Evolutionary conservation across 2,888 invertebrate genomes (phyloP), one percentile per base, ranked within the genome.

Genomic region (Tetrapedia diversipes): DNA sequence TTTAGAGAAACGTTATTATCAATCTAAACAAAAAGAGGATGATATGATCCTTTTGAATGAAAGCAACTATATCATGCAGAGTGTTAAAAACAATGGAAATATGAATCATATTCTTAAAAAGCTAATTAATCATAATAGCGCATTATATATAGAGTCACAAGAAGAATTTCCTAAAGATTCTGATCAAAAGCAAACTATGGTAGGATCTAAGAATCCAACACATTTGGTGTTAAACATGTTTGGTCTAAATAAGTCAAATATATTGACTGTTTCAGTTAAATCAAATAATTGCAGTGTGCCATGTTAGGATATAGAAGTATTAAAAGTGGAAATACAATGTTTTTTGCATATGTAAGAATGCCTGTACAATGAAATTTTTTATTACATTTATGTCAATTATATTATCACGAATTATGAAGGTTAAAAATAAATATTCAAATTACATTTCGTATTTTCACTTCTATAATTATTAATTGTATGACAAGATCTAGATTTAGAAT

Each of bases 191-290:
- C 56, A 78, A 63, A 16, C 29, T 8, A n/a, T 59, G 43, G 43
- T 72, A 45, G 47, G 70, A 27, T 53, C 8, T 29, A 77, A 71
- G 72, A 83, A 69, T 73, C 57, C 87, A 7, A 86, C 86, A 19
- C 85, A 89, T 14, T 66, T 82, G 32, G 86, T 89, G 80, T 76
- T 90, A 61, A 77, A 84, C 10, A 74, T 88, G 43, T 77, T 89
- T 32, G 87, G 87, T 27, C 61, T 89, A 70, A 80, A 79, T 34
- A 70, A 87, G 39, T 37, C 79, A 65, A 87, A 59, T 79, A 65
- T 69, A 54, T 75, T 81, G 49, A 66, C 85, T 1, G 69, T 86
- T 34, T 32, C 85, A 29, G 67, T 77, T 19, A 60, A 56, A 51
- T 27, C 67, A n/a, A 74, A 53, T 43, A 65, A 77, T 37, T 71